phyloP scores from a whole-genome alignment of 1,140 invertebrate genomes.

The Acyrthosiphon pisum region DNA sequence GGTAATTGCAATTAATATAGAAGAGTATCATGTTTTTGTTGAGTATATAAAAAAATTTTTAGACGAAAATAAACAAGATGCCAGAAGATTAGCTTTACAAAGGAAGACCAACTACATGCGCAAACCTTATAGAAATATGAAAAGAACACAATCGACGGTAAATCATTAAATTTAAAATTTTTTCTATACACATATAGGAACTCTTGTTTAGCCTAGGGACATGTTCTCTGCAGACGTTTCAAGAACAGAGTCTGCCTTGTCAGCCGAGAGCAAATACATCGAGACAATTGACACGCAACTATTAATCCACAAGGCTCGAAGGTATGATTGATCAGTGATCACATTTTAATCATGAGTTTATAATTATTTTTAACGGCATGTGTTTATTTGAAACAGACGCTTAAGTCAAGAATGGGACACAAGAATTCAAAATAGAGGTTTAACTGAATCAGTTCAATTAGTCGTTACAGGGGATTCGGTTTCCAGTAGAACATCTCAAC shows the following conservation, averaged over 20 bases:
- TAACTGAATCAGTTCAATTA: slow-evolving; percentile 44
- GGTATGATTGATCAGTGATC: not conserved
- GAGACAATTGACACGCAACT: slow-evolving; percentile 50
- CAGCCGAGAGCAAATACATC: slow-evolving; percentile 51
- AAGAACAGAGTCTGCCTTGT: slow-evolving; percentile 23
- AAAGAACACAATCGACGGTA: slow-evolving; percentile 52
- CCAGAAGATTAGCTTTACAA: not conserved
- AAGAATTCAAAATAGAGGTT: slow-evolving; percentile 6
- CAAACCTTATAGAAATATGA: slow-evolving; percentile 14
- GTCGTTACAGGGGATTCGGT: slow-evolving; percentile 43
- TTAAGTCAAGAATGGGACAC: slow-evolving; percentile 51
- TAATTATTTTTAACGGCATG: not conserved
- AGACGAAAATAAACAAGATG: slow-evolving; percentile 32
- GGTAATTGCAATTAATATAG: slow-evolving; percentile 15
- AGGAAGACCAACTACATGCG: slow-evolving; percentile 28
- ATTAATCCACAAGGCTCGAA: slow-evolving; percentile 44
- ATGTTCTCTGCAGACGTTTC: slow-evolving; percentile 35
- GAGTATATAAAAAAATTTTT: slow-evolving; percentile 15
- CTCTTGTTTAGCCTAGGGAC: slow-evolving; percentile 18
- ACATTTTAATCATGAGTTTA: not conserved
- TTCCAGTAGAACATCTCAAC: slow-evolving; percentile 30
- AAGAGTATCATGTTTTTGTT: slow-evolving; percentile 11
- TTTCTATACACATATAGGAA: not conserved
- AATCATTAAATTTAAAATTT: not conserved
- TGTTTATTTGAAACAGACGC: not conserved